phyloP scores from a whole-genome alignment of 2,113 vertebrate species.

The Sus scrofa region T2T-Sscrofa CM000821.6:3716001-3716500 shows the following conservation, averaged over 20 bases:
- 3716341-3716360: neutral
- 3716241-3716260: conserved; percentile 1
- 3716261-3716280: neutral
- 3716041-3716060: neutral
- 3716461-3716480: neutral
- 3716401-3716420: too few relatives aligned
- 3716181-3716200: neutral
- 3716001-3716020: neutral
- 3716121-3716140: too few relatives aligned
- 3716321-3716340: neutral
- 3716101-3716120: too few relatives aligned
- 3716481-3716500: neutral
- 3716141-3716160: too few relatives aligned
- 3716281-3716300: neutral
- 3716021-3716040: neutral
- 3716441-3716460: too few relatives aligned
- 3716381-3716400: too few relatives aligned
- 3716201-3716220: neutral
- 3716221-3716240: neutral
- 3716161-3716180: neutral
- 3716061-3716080: too few relatives aligned
- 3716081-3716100: too few relatives aligned
- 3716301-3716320: neutral
- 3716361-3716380: too few relatives aligned
- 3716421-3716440: too few relatives aligned